These are phyloP conservation scores for Bombus haemorrhoidalis DNA, from an alignment of 1,140 invertebrate species.

Conservation along the genomic window DNA sequence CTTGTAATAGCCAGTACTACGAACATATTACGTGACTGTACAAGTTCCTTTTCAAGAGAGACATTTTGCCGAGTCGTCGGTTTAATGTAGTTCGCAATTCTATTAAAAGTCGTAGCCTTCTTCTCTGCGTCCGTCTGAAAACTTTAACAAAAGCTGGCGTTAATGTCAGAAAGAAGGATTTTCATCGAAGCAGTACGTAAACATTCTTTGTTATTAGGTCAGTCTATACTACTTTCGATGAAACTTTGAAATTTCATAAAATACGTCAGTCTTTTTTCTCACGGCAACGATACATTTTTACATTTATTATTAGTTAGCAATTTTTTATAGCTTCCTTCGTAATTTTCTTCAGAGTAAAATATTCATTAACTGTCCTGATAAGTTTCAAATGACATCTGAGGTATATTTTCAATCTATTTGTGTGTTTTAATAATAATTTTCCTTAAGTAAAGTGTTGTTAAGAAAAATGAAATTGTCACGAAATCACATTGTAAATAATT, in stretches of 20 bases:
- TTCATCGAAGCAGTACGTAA: slow-evolving; percentile 10
- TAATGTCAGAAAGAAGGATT: not conserved
- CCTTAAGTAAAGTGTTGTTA: not conserved
- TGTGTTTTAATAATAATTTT: not conserved
- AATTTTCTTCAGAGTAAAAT: not conserved
- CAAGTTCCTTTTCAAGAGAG: not conserved
- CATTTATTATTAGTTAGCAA: not conserved
- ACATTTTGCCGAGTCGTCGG: not conserved
- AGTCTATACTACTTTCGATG: not conserved
- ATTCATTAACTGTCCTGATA: not conserved
- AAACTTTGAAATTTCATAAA: slow-evolving; percentile 23
- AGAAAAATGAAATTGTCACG: not conserved
- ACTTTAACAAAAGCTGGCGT: slow-evolving; percentile 6
- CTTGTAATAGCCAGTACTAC: not conserved
- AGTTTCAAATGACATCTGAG: not conserved
- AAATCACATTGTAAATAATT: too few species aligned
- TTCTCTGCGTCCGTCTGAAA: not conserved
- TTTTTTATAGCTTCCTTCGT: not conserved
- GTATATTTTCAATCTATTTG: not conserved
- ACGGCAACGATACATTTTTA: not conserved
- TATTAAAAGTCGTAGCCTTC: slow-evolving; percentile 24
- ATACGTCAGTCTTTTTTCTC: not conserved
- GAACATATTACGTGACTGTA: slow-evolving; percentile 2
- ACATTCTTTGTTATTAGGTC: slow-evolving; percentile 28
- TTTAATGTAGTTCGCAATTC: slow-evolving; percentile 17